These are phyloP conservation scores for Eremophila alpestris DNA, from an alignment of 2,797 vertebrate genomes.

Conservation along the genomic window DNA sequence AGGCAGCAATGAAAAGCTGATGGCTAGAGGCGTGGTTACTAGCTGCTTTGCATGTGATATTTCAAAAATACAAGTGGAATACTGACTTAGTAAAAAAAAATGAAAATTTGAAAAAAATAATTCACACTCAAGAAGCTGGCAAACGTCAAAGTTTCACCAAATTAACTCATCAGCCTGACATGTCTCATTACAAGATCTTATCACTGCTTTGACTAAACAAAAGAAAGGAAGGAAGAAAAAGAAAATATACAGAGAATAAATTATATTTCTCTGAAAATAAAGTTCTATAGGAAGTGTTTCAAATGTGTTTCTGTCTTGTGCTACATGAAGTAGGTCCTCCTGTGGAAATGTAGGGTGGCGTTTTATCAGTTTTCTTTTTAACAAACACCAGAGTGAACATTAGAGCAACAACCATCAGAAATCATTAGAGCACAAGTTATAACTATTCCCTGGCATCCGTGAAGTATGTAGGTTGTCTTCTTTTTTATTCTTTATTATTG, in stretches of 20 bases:
- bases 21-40: not conserved
- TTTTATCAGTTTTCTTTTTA: not conserved
- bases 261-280: conserved; percentile 8
- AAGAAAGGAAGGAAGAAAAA: not conserved
- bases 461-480: not conserved
- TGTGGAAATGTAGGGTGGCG: conserved; percentile 36
- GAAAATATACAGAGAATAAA: conserved; percentile 20
- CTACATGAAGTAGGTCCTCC: conserved; percentile 22
- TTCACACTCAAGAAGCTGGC: not conserved
- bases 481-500: not conserved
- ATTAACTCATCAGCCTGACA: conserved; percentile 20
- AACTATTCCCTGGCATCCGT: conserved; percentile 29
- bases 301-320: not conserved
- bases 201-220: not conserved
- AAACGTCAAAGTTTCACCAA: not conserved
- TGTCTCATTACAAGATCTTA: conserved; percentile 4
- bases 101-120: not conserved
- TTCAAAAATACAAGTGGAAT: not conserved
- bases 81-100: not conserved
- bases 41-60: not conserved
- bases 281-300: not conserved
- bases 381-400: conserved; percentile 27
- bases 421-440: conserved; percentile 44
- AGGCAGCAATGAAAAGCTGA: conserved; percentile 27
- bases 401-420: conserved; percentile 45